These are phyloP conservation scores for Conchocele bisecta DNA, from an alignment of 2,888 invertebrate genomes.

Conservation along the genomic window DNA sequence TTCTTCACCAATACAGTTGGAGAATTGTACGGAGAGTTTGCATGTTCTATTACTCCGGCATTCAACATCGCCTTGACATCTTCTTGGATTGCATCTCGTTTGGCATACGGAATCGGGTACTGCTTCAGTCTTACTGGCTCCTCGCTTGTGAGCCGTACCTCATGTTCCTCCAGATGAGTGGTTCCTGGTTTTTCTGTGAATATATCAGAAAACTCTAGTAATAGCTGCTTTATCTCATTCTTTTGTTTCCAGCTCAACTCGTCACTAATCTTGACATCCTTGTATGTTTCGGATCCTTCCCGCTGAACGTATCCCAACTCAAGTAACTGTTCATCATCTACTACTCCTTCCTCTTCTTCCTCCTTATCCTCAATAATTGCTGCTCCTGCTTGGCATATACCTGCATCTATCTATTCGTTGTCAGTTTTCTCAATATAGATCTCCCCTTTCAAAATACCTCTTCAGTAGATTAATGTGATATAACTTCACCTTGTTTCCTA, in stretches of 20 bases:
- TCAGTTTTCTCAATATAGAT: no score
- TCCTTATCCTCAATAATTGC: neutral
- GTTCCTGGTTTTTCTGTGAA: conserved; percentile 7
- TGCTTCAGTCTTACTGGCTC: neutral
- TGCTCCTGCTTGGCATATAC: neutral
- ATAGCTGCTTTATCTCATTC: neutral
- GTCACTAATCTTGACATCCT: neutral
- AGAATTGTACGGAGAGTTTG: neutral
- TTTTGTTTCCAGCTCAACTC: neutral
- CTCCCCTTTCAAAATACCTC: conserved; percentile 9
- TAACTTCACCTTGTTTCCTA: neutral
- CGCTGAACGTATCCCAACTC: neutral
- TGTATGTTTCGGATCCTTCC: neutral
- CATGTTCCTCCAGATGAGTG: neutral
- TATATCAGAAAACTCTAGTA: neutral
- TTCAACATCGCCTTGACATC: neutral
- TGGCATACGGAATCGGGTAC: neutral
- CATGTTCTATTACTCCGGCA: neutral
- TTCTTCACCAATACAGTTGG: neutral
- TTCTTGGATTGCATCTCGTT: neutral
- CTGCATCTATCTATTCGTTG: neutral
- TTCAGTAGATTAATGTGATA: conserved; percentile 19
- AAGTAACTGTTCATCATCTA: neutral
- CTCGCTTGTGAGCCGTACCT: neutral
- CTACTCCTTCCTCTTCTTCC: neutral